Base-by-base conservation (phyloP, 1,140 invertebrate genomes). In the Scaptomyza graminum region DNA sequence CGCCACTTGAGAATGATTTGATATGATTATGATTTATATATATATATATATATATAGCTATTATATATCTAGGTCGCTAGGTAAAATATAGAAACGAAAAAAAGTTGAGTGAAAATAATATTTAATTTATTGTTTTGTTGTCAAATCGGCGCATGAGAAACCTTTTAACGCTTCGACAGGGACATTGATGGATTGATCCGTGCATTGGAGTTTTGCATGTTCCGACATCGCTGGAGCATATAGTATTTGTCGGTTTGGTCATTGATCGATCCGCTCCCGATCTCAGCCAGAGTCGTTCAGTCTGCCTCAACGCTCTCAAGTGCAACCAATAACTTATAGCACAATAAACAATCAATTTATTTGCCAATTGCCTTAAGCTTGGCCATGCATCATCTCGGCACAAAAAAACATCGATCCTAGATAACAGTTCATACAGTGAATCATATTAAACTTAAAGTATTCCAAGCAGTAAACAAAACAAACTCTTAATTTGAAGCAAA, bases 1-100 rank as follows among this genome's bases (percentile, higher is more conserved):
- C 43, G 54, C 44, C 77, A 87, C 81, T 84, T 79, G 77, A 84
- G 62, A 77, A 84, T 84, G 81, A 87, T 87, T 22, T 87, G 77
- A 84, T 87, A 81, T 12, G 63, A 84, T 65, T 66, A 71, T 74
- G 59, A 79, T 76, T 84, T 52, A 39, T 28, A 54, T 18, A 39
- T 51, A 9, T 8, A 47, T 28, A 46, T 44, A n/a, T n/a, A n/a
- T n/a, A n/a, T n/a, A n/a, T n/a, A n/a, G n/a, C n/a, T 1, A 57
- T 59, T 66, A 67, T 76, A 46, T 78, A 71, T 72, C 62, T 76
- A 56, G 60, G 66, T 65, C 59, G 60, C 39, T 67, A 34, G 16
- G 59, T 54, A 50, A 69, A 67, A 62, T 52, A 15, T 22, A 41
- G 37, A 43, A 60, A 61, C 50, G 63, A 79, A 69, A 61, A 74